Percentiles rank a stretch among this genome's conserved stretches.
Conservation (phyloP, 1,140 invertebrate genomes). For the Lerema accius region DNA sequence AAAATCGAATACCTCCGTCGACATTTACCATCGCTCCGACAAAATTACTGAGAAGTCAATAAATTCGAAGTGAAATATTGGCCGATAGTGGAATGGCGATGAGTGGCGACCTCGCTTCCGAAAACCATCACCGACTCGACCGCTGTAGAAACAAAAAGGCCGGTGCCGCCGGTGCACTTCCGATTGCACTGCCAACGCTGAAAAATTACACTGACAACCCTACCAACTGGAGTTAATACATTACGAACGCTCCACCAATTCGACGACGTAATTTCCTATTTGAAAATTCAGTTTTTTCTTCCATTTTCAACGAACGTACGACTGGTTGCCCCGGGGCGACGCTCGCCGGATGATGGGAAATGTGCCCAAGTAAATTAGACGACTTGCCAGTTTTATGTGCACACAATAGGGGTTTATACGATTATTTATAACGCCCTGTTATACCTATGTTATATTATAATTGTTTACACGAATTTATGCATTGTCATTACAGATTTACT, state of each 20-base stretch:
- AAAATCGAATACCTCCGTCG: constrained; percentile 20
- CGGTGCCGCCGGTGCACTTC: constrained; percentile 69
- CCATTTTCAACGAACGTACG: constrained; percentile 22
- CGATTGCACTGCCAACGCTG: constrained; percentile 76
- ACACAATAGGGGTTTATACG: constrained; percentile 3
- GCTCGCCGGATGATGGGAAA: constrained; percentile 21
- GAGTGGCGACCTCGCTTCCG: constrained; percentile 70
- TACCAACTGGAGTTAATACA: constrained; percentile 60
- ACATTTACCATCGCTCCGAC: constrained; percentile 20
- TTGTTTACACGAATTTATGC: no score
- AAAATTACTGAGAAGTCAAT: constrained; percentile 53
- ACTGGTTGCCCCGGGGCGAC: constrained; percentile 17
- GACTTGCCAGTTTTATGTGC: neutral
- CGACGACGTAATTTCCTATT: constrained; percentile 33
- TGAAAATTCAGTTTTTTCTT: constrained; percentile 29
- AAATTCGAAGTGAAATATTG: constrained; percentile 73
- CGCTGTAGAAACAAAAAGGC: constrained; percentile 73
- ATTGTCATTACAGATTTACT: no score
- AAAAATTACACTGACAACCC: constrained; percentile 70
- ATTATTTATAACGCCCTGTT: neutral
- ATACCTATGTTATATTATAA: no score
- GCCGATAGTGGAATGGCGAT: constrained; percentile 61
- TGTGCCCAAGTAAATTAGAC: constrained; percentile 29
- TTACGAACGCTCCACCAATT: constrained; percentile 41
- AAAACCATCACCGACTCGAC: constrained; percentile 66